These are phyloP conservation scores for Typhlichthys subterraneus DNA, from an alignment of 2,797 vertebrate genomes.

Conservation along the genomic window DNA sequence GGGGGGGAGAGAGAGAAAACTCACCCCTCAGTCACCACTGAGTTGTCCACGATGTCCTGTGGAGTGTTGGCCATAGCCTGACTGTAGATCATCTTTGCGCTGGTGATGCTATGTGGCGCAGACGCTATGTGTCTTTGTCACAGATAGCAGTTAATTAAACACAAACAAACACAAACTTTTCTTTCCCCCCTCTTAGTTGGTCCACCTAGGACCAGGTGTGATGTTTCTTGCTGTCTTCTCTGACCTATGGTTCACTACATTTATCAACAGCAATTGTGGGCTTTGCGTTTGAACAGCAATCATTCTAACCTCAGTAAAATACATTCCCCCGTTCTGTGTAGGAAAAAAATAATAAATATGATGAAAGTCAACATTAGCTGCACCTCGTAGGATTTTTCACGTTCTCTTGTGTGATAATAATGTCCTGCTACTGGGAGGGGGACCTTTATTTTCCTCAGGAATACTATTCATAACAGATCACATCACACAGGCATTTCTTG, in stretches of 20 bases:
- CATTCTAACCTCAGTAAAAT: conserved; percentile 3
- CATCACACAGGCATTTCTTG: conserved; percentile 35
- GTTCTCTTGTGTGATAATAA: conserved; percentile 10
- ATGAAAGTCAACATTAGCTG: conserved; percentile 1
- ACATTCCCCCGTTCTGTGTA: not conserved
- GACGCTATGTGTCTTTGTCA: too few species aligned
- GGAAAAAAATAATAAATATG: conserved; percentile 10
- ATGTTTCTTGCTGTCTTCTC: too few species aligned
- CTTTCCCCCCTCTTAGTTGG: too few species aligned
- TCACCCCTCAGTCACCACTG: too few species aligned
- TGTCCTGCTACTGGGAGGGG: conserved; percentile 6
- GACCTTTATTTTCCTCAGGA: not conserved
- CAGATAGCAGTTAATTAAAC: too few species aligned
- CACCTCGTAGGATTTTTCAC: too few species aligned
- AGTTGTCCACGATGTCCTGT: too few species aligned
- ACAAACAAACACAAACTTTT: too few species aligned
- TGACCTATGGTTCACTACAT: too few species aligned
- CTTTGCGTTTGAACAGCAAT: not conserved
- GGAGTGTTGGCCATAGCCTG: too few species aligned
- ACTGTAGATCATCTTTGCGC: not conserved
- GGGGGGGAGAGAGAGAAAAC: too few species aligned
- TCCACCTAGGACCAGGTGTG: too few species aligned
- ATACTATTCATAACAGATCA: conserved; percentile 45
- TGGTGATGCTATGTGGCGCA: not conserved
- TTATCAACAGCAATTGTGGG: conserved; percentile 1